phyloP scores from a whole-genome alignment of 2,797 vertebrate genomes.

The Eulemur albifrons region DNA sequence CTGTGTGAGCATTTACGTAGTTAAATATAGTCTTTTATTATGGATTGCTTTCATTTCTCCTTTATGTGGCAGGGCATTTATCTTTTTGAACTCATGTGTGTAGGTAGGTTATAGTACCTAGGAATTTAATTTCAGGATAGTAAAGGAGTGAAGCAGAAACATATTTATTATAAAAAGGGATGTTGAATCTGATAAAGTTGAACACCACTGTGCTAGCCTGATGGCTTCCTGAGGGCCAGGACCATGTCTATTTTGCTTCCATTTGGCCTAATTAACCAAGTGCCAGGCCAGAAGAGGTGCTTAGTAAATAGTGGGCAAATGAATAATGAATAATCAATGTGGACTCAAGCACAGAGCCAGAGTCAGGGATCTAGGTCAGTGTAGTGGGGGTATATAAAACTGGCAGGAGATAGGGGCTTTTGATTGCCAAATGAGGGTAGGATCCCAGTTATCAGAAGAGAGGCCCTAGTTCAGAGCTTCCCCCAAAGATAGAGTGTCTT shows the following conservation, averaged over 20 bases:
- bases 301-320: slow-evolving; percentile 16
- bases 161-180: neutral
- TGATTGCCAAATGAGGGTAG: neutral
- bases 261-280: slow-evolving; percentile 45
- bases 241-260: neutral
- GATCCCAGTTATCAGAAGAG: neutral
- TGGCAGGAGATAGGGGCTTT: neutral
- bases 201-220: neutral
- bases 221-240: neutral
- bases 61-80: neutral
- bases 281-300: slow-evolving; percentile 31
- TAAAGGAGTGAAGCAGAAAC: neutral
- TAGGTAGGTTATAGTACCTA: neutral
- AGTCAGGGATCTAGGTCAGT: slow-evolving; percentile 20
- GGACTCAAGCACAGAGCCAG: neutral
- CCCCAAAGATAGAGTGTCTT: neutral
- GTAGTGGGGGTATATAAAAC: neutral
- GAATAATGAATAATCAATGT: slow-evolving; percentile 46
- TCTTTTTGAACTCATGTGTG: neutral
- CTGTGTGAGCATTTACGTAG: neutral
- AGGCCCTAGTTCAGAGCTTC: neutral
- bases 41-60: slow-evolving; percentile 39
- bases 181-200: neutral
- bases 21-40: slow-evolving; percentile 32
- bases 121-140: slow-evolving; percentile 20